These are phyloP conservation scores for Noturus placidus DNA, from an alignment of 2,113 vertebrate genomes.

Conservation along the genomic window DNA sequence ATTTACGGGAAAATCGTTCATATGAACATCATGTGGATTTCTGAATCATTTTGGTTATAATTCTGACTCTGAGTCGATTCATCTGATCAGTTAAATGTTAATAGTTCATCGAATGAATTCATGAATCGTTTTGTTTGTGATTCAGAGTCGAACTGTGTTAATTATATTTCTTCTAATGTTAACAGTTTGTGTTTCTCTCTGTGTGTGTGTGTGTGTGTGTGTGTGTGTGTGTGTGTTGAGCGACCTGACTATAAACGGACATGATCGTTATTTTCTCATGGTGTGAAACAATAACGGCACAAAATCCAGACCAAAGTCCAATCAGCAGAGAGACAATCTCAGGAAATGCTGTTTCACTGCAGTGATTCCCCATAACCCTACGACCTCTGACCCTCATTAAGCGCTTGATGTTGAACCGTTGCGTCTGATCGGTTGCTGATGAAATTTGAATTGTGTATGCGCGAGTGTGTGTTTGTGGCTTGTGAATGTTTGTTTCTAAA, in stretches of 20 bases:
- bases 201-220: neutral
- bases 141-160: neutral
- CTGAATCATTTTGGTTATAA: neutral
- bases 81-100: neutral
- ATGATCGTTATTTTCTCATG: neutral
- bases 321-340: slow-evolving; percentile 53
- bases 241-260: neutral
- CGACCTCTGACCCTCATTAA: slow-evolving; percentile 27
- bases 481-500: slow-evolving; percentile 50
- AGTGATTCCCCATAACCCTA: slow-evolving; percentile 10
- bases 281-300: slow-evolving; percentile 30
- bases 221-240: neutral
- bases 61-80: neutral
- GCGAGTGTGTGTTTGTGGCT: slow-evolving; percentile 22
- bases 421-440: slow-evolving; percentile 19
- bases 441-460: slow-evolving; percentile 34
- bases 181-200: neutral
- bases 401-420: slow-evolving; percentile 1
- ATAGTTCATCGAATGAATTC: neutral
- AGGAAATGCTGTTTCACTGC: slow-evolving; percentile 46
- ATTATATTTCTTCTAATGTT: neutral
- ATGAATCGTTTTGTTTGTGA: neutral
- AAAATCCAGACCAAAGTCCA: slow-evolving; percentile 55
- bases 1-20: neutral
- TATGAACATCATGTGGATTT: neutral